Percentiles rank a stretch among this genome's conserved stretches.
These are phyloP conservation scores for Leuciscus idus DNA, from an alignment of 2,113 vertebrate species.

Conservation along the genomic window DNA sequence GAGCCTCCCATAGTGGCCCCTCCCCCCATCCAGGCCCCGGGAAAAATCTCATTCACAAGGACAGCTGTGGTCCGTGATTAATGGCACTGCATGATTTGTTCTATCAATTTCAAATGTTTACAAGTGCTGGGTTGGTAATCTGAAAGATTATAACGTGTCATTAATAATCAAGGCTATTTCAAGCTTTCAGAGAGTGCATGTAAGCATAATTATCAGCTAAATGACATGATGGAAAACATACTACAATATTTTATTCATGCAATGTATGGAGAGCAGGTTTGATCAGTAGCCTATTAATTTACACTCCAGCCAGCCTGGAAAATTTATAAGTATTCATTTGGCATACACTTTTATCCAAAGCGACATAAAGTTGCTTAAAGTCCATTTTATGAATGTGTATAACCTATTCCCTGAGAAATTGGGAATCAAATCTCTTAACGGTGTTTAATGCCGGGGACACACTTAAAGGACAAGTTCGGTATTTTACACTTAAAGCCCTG, in stretches of 20 bases:
- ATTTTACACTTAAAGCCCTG: no score
- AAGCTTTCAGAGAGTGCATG: background rate
- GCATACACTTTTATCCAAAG: background rate
- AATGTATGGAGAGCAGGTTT: background rate
- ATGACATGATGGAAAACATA: background rate
- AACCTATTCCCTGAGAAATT: background rate
- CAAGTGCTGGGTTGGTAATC: background rate
- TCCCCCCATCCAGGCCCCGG: background rate
- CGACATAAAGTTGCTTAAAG: background rate
- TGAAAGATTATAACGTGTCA: background rate
- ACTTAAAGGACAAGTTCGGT: no score
- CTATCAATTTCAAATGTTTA: background rate
- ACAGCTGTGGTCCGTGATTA: background rate
- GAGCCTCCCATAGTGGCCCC: background rate
- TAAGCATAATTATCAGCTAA: background rate
- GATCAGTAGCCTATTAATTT: constrained; percentile 25
- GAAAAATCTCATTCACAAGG: background rate
- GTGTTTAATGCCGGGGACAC: no score
- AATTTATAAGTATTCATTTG: background rate
- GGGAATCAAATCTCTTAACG: background rate
- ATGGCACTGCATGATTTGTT: background rate
- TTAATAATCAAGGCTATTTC: background rate
- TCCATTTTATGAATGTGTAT: background rate
- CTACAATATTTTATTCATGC: background rate
- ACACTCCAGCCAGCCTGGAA: background rate